Conservation (phyloP, 2,113 vertebrate species). For the Hemicordylus capensis region DNA sequence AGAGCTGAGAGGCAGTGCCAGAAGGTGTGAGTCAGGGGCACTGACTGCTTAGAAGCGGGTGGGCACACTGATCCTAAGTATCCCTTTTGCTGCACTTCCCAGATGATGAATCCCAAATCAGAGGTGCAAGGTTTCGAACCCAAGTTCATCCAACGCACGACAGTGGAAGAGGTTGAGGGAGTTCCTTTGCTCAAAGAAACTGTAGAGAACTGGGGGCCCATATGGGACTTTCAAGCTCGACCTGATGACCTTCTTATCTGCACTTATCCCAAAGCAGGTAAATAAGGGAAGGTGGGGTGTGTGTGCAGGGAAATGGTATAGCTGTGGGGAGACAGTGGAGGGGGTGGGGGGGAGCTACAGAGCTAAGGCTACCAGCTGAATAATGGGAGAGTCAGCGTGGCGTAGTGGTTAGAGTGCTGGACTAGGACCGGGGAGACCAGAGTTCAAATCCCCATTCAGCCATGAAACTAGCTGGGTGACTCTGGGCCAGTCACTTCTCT, state of each 20-base stretch:
- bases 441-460: too few species aligned
- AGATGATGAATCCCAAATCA: background rate
- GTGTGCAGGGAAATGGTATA: background rate
- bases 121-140: background rate
- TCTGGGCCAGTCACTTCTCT: too few species aligned
- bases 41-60: background rate
- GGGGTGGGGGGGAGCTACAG: background rate
- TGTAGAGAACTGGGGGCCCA: slow-evolving; percentile 77
- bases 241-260: slow-evolving; percentile 81
- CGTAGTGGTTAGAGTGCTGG: too few species aligned
- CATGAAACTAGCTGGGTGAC: too few species aligned
- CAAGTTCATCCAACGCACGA: too few species aligned
- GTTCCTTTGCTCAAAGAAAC: slow-evolving; percentile 65
- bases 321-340: background rate
- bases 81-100: background rate
- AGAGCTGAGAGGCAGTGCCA: background rate
- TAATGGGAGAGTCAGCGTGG: too few species aligned
- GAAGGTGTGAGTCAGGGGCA: background rate
- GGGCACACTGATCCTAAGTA: background rate
- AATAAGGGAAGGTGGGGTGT: background rate
- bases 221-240: slow-evolving; percentile 78
- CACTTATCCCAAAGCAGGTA: slow-evolving; percentile 86
- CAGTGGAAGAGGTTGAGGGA: slow-evolving; percentile 55
- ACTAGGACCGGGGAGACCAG: too few species aligned
- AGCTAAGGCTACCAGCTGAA: background rate